These are phyloP conservation scores for Remorina albescens DNA, from an alignment of 2,797 vertebrate species.

Conservation along the genomic window DNA sequence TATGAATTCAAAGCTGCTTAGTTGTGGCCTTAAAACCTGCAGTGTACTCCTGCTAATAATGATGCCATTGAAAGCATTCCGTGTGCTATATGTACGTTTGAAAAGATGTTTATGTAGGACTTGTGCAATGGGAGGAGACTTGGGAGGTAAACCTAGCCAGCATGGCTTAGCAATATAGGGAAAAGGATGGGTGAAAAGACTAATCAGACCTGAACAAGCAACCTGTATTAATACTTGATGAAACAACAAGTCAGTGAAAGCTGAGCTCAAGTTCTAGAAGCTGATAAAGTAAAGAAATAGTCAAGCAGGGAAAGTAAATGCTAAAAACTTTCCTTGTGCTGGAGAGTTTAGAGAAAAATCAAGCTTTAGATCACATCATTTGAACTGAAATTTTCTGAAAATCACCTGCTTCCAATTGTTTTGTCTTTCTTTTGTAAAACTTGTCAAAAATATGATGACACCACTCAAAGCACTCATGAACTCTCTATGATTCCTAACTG, in stretches of 20 bases:
- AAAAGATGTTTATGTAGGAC: constrained; percentile 46
- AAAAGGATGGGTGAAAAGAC: constrained; percentile 74
- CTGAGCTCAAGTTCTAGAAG: constrained; percentile 57
- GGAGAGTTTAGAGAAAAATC: constrained; percentile 1
- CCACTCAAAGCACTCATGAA: constrained; percentile 15
- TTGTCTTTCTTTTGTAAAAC: background rate
- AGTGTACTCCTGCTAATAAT: constrained; percentile 65
- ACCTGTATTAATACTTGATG: constrained; percentile 84
- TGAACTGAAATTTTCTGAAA: background rate
- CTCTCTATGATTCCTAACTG: constrained; percentile 13
- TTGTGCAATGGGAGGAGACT: constrained; percentile 22
- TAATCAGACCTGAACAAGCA: constrained; percentile 75
- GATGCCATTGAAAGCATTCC: constrained; percentile 55
- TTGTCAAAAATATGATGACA: no score
- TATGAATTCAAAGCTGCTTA: constrained; percentile 77
- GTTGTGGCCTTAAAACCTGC: constrained; percentile 64
- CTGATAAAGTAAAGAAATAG: constrained; percentile 36
- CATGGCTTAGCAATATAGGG: constrained; percentile 57
- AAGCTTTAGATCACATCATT: background rate
- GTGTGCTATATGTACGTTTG: constrained; percentile 47
- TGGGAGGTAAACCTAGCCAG: constrained; percentile 56
- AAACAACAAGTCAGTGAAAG: constrained; percentile 65
- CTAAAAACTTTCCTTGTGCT: background rate
- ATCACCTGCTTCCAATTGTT: background rate
- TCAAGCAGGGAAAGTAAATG: constrained; percentile 56